Evolutionary conservation across 2,797 vertebrate species (phyloP), one percentile per base, ranked within the genome.

Genomic region (Vespertilio murinus): DNA sequence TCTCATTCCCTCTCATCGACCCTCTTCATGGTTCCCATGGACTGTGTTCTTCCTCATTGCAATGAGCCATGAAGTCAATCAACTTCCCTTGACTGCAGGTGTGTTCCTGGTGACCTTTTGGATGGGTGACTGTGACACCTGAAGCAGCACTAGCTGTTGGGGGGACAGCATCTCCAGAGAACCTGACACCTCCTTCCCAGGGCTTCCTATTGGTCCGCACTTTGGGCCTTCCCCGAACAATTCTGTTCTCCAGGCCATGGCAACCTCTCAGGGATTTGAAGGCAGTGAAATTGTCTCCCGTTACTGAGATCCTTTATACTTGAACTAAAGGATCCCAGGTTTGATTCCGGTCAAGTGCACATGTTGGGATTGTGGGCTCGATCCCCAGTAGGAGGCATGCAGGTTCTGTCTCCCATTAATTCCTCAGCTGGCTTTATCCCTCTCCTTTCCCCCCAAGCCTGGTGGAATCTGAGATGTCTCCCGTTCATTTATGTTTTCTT

Each of bases 11-110:
- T 69, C 16, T 49, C 11, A 3, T 2, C n/a, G 18, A 85, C 9
- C 14, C 8, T 16, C 12, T 16, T 16, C 23, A 3, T 20, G 28
- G 2, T 38, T 73, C 8, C 49, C 3, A 4, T 2, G 3, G 7
- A 69, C 6, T 11, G 13, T 5, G 20, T 38, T 42, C 25, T 59
- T 73, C 7, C 1, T 20, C 1, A 2, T 42, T 40, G 14, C 20
- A 11, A 2, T 0, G 14, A 74, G 16, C 1, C 4, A 49, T 9
- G 38, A 74, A 28, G 20, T 67, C 47, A 87, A 22, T 71, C 40
- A 87, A 22, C 22, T 69, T 54, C 22, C 6, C 59, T 23, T 7
- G 38, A 52, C 59, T 2, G 11, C 3, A 38, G 25, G 13, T 59
- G 22, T 52, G 47, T n/a, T 84, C 25, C 42, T 5, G 40, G 35